Evolutionary conservation across 2,888 invertebrate species (phyloP).

Genomic region (Ramazzottius varieornatus): DNA sequence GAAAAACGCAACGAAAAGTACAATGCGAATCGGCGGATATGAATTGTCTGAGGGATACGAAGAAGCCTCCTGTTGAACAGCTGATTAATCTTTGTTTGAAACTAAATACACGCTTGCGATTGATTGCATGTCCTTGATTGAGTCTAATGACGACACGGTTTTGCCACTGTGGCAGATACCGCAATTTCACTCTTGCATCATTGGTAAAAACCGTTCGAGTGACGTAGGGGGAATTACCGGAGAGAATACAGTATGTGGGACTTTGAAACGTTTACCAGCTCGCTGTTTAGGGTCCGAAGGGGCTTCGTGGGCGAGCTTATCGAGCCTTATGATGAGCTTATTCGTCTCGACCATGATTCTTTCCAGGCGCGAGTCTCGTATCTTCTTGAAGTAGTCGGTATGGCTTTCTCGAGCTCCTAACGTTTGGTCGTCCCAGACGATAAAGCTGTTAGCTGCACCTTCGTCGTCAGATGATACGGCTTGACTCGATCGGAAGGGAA

Average conservation of each 20-base stretch:
- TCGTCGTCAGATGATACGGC: not conserved
- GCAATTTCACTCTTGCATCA: too few relatives aligned
- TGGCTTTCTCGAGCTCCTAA: slow-evolving; percentile 35
- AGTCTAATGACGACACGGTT: too few relatives aligned
- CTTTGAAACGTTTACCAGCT: slow-evolving; percentile 15
- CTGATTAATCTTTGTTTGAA: too few relatives aligned
- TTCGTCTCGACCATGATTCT: slow-evolving; percentile 79
- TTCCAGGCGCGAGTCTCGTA: slow-evolving; percentile 43
- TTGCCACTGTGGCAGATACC: too few relatives aligned
- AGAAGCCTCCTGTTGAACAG: too few relatives aligned
- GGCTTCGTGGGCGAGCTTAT: slow-evolving; percentile 56
- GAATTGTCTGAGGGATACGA: too few relatives aligned
- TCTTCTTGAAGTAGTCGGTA: slow-evolving; percentile 43
- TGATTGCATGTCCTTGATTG: too few relatives aligned
- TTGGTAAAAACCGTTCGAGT: too few relatives aligned
- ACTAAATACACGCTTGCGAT: too few relatives aligned
- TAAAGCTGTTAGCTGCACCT: slow-evolving; percentile 7
- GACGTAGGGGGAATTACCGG: too few relatives aligned
- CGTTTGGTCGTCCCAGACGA: slow-evolving; percentile 6
- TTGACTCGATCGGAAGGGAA: not conserved
- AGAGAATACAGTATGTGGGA: not conserved
- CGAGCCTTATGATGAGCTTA: slow-evolving; percentile 68
- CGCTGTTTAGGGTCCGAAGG: slow-evolving; percentile 29
- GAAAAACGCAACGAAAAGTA: too few relatives aligned
- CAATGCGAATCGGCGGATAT: too few relatives aligned